Percentiles rank a stretch among this genome's conserved stretches.
These are phyloP conservation scores for Xestia rhomboidea DNA, from an alignment of 2,888 invertebrate species.

Conservation along the genomic window DNA sequence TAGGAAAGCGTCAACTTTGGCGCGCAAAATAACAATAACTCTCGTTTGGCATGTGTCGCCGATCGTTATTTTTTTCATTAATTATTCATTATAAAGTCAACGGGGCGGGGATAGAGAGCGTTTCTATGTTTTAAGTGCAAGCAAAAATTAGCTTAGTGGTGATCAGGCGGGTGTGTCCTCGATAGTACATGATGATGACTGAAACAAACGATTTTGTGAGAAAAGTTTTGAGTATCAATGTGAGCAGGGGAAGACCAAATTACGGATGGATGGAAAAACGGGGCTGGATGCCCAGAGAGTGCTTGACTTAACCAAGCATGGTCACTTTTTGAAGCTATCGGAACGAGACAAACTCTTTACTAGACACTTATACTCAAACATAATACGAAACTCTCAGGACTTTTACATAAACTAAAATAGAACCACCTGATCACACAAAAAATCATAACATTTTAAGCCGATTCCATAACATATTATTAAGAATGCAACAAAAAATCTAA, in stretches of 20 bases:
- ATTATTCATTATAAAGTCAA: too few relatives aligned
- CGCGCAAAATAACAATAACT: too few relatives aligned
- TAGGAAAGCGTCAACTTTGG: too few relatives aligned
- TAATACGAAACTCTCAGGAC: not conserved
- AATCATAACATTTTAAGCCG: slow-evolving; percentile 1
- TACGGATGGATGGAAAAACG: not conserved
- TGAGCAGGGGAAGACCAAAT: not conserved
- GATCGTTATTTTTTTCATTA: too few relatives aligned
- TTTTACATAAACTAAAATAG: slow-evolving; percentile 11
- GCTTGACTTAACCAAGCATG: not conserved
- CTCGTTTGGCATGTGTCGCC: too few relatives aligned
- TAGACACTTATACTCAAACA: too few relatives aligned
- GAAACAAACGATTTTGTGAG: not conserved
- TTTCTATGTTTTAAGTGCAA: too few relatives aligned
- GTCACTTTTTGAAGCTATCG: not conserved
- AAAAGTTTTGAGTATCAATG: not conserved
- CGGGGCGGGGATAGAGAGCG: too few relatives aligned
- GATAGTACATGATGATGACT: too few relatives aligned
- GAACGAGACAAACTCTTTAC: not conserved
- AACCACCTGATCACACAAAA: slow-evolving; percentile 14
- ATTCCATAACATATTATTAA: slow-evolving; percentile 44
- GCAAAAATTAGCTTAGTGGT: too few relatives aligned
- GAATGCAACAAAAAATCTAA: slow-evolving; percentile 44
- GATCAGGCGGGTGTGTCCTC: too few relatives aligned
- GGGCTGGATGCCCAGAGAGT: too few relatives aligned